These are phyloP conservation scores for Yponomeuta evonymella DNA, from an alignment of 2,888 invertebrate genomes.

Conservation along the genomic window DNA sequence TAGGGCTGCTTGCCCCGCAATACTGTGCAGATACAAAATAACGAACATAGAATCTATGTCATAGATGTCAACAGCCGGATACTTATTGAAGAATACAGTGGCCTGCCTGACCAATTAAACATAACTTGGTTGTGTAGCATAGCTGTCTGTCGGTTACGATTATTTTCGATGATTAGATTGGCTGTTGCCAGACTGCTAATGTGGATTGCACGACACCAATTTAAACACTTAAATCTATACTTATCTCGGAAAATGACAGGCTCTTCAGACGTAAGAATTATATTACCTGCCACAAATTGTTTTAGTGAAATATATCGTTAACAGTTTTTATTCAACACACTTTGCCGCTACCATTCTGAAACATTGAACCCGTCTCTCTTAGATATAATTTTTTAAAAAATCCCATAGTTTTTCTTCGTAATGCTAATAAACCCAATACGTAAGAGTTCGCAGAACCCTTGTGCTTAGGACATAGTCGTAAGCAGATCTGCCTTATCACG, in stretches of 20 bases:
- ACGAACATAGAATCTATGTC: too few relatives aligned
- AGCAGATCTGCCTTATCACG: conserved; percentile 2
- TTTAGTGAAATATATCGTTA: too few relatives aligned
- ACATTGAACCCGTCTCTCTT: too few relatives aligned
- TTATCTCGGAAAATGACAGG: too few relatives aligned
- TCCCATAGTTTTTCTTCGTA: neutral
- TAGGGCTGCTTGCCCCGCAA: conserved; percentile 2
- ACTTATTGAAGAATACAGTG: conserved; percentile 25
- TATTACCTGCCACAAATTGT: too few relatives aligned
- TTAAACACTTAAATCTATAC: too few relatives aligned
- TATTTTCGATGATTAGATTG: neutral
- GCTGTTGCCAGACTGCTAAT: too few relatives aligned
- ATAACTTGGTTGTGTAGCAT: conserved; percentile 8
- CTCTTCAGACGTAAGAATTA: too few relatives aligned
- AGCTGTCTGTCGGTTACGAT: neutral
- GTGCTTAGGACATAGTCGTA: neutral
- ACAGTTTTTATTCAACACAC: too few relatives aligned
- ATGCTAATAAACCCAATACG: neutral
- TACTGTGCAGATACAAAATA: conserved; percentile 31
- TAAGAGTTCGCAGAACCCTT: neutral
- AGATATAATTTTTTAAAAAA: too few relatives aligned
- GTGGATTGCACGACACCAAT: too few relatives aligned
- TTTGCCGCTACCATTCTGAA: too few relatives aligned
- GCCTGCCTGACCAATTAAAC: conserved; percentile 17
- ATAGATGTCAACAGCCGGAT: conserved; percentile 42